phyloP scores from a whole-genome alignment of 2,113 vertebrate species.

The Rhipidura dahli region DNA sequence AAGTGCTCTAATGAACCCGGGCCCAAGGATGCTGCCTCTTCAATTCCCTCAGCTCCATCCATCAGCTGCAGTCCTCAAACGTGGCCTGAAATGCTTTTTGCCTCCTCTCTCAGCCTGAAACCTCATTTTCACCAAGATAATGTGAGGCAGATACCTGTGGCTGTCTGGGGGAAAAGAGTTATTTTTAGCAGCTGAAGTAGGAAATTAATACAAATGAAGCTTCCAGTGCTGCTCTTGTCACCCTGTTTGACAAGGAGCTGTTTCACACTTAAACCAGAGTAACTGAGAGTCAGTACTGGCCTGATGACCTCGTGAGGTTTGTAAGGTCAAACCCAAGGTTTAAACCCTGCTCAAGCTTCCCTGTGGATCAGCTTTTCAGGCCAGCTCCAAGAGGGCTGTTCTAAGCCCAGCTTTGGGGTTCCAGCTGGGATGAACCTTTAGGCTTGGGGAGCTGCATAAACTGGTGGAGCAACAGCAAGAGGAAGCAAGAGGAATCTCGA shows the following conservation, averaged over 20 bases:
- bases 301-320: not conserved
- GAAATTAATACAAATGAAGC: not conserved
- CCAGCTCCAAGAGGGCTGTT: not conserved
- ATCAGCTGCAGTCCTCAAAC: not conserved
- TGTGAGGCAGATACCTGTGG: not conserved
- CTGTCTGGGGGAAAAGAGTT: not conserved
- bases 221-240: not conserved
- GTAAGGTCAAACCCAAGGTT: not conserved
- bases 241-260: not conserved
- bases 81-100: not conserved
- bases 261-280: not conserved
- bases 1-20: conserved; percentile 10
- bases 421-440: not conserved
- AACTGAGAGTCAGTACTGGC: not conserved
- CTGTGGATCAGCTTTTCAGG: not conserved
- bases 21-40: not conserved
- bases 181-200: not conserved
- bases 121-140: not conserved
- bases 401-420: not conserved
- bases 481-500: not conserved
- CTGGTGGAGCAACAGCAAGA: not conserved
- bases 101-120: not conserved
- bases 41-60: conserved; percentile 13
- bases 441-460: not conserved
- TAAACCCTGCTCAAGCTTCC: not conserved